Conservation (phyloP, 2,888 invertebrate species). For the Gryllus longicercus region DNA sequence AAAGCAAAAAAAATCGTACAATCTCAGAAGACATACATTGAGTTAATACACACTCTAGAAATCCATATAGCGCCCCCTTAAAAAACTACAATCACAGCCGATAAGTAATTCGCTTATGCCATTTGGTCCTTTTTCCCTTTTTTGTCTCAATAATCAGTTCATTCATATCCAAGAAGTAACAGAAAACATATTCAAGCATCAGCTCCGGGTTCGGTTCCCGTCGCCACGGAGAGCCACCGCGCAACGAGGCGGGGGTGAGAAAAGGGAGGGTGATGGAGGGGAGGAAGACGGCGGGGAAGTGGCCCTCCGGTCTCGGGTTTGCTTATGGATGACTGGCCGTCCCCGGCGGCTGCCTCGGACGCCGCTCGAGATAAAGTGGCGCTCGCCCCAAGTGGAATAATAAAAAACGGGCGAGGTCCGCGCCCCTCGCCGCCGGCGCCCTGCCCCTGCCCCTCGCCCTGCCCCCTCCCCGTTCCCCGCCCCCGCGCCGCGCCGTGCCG, state of each 20-base stretch:
- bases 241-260: neutral
- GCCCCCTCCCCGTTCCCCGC: neutral
- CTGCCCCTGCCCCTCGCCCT: neutral
- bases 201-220: neutral
- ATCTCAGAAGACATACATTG: too few relatives aligned
- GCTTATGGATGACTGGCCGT: slow-evolving; percentile 17
- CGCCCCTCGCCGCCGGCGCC: neutral
- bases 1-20: too few relatives aligned
- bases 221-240: neutral
- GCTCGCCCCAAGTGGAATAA: slow-evolving; percentile 1
- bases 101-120: too few relatives aligned
- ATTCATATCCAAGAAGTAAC: too few relatives aligned
- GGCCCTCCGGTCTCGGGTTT: neutral
- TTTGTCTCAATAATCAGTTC: too few relatives aligned
- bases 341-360: slow-evolving; percentile 6
- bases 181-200: too few relatives aligned
- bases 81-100: too few relatives aligned
- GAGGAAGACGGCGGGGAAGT: too few relatives aligned
- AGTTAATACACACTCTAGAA: too few relatives aligned
- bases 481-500: neutral
- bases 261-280: neutral
- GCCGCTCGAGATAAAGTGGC: slow-evolving; percentile 1
- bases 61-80: too few relatives aligned
- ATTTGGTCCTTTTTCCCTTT: too few relatives aligned
- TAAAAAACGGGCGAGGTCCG: neutral